These are phyloP conservation scores for Catharus ustulatus DNA, from an alignment of 2,797 vertebrate species.

Conservation along the genomic window DNA sequence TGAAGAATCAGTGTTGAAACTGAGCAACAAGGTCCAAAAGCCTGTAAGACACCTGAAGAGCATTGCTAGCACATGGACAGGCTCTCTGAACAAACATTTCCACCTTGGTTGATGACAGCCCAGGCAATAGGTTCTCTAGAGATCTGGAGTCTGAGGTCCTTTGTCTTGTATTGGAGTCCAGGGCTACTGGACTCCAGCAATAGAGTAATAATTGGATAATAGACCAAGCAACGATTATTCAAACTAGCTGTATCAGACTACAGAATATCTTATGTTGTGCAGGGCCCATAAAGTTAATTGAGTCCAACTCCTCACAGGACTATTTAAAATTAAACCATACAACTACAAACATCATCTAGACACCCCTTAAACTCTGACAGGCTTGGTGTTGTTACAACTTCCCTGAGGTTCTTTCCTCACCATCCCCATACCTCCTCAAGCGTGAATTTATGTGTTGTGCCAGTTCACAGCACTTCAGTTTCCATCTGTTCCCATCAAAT, in stretches of 20 bases:
- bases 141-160: background rate
- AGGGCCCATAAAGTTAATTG: background rate
- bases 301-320: background rate
- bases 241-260: background rate
- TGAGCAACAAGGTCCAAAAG: background rate
- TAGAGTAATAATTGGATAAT: background rate
- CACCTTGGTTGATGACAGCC: background rate
- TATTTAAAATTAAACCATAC: background rate
- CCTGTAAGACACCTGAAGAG: background rate
- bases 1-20: background rate
- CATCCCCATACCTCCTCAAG: background rate
- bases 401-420: background rate
- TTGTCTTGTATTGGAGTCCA: background rate
- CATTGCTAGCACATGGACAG: background rate
- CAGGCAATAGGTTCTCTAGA: background rate
- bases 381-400: background rate
- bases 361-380: background rate
- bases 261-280: background rate
- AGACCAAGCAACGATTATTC: background rate
- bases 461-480: background rate
- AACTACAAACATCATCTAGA: background rate
- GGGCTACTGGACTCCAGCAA: background rate
- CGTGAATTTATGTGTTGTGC: background rate
- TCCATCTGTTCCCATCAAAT: background rate
- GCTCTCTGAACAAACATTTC: background rate